Conservation (phyloP, 2,888 invertebrate species). For the Maniola hyperantus region DNA sequence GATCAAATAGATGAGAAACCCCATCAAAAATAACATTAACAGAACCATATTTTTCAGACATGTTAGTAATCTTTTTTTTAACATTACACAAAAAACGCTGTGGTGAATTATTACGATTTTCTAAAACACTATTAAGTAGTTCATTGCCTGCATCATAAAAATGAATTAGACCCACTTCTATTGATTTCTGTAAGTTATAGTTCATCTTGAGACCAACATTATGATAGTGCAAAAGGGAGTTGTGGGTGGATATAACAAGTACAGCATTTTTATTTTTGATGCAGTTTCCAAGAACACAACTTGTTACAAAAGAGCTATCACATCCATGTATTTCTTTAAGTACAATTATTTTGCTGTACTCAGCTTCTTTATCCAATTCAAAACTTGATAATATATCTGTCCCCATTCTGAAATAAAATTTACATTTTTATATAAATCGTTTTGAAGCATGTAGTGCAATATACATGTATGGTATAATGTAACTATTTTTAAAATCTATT, state of each 20-base stretch:
- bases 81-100: constrained; percentile 67
- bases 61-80: constrained; percentile 59
- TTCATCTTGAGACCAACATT: constrained; percentile 89
- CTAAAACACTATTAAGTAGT: constrained; percentile 50
- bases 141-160: constrained; percentile 62
- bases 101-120: constrained; percentile 56
- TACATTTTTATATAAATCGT: neutral
- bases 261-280: constrained; percentile 83
- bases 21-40: constrained; percentile 87
- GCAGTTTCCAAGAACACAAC: constrained; percentile 85
- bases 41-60: constrained; percentile 60
- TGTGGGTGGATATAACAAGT: constrained; percentile 86
- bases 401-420: constrained; percentile 77
- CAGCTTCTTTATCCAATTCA: constrained; percentile 83
- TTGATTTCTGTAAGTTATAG: constrained; percentile 83
- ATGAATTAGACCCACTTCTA: constrained; percentile 61
- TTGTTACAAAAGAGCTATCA: constrained; percentile 88
- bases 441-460: neutral
- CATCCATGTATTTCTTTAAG: constrained; percentile 87
- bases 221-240: constrained; percentile 88
- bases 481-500: neutral
- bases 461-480: neutral
- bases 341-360: constrained; percentile 81
- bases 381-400: constrained; percentile 84
- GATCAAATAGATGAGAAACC: constrained; percentile 86